These are phyloP conservation scores for Corythaixoides concolor DNA, from an alignment of 2,113 vertebrate genomes.

Conservation along the genomic window DNA sequence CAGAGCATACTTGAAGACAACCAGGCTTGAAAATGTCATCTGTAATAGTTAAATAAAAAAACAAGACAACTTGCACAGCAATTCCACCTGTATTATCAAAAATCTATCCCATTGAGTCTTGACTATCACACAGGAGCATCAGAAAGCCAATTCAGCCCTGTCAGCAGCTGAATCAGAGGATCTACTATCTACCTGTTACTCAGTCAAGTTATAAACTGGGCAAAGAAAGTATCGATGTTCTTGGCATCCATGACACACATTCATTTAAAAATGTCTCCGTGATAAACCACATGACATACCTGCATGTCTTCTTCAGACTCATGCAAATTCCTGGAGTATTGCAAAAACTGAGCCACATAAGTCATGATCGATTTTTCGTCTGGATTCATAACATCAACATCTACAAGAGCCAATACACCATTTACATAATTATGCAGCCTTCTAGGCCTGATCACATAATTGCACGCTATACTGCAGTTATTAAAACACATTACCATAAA, in stretches of 20 bases:
- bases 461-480: background rate
- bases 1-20: background rate
- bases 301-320: conserved; percentile 70
- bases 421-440: conserved; percentile 32
- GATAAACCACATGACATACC: conserved; percentile 67
- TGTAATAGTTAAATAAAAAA: background rate
- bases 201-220: background rate
- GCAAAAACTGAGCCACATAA: conserved; percentile 94
- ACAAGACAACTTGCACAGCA: background rate
- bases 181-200: background rate
- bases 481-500: conserved; percentile 38
- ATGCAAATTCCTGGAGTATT: conserved; percentile 83
- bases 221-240: background rate
- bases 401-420: conserved; percentile 69
- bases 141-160: background rate
- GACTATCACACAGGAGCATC: background rate
- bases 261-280: background rate
- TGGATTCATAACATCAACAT: conserved; percentile 88
- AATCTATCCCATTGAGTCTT: background rate
- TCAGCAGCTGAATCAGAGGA: background rate
- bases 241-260: background rate
- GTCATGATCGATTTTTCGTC: conserved; percentile 99
- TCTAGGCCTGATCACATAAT: conserved; percentile 39
- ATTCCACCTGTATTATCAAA: background rate
- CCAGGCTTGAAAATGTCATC: background rate